Percentiles rank a stretch among this genome's conserved stretches.
These are phyloP conservation scores for Oreochromis mossambicus DNA, from an alignment of 2,797 vertebrate genomes.

Conservation along the genomic window DNA sequence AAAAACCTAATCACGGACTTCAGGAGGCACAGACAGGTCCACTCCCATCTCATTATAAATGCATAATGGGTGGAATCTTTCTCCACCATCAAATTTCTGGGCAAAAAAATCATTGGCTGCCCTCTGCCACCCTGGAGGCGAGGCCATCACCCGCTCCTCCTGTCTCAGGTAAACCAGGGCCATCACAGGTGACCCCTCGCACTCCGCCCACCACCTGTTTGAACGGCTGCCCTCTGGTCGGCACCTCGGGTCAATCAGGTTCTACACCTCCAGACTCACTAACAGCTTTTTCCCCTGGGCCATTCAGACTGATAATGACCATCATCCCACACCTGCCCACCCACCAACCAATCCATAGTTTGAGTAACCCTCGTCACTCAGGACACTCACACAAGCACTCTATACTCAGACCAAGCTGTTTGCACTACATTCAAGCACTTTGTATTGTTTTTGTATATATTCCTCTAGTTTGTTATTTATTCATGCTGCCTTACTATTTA, in stretches of 20 bases:
- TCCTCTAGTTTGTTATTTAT: background rate
- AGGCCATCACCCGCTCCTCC: background rate
- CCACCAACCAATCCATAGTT: background rate
- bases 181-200: background rate
- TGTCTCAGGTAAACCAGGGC: background rate
- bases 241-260: background rate
- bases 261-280: background rate
- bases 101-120: background rate
- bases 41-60: background rate
- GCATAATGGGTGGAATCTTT: background rate
- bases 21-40: background rate
- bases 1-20: background rate
- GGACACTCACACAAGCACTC: background rate
- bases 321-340: background rate
- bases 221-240: background rate
- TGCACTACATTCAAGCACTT: background rate
- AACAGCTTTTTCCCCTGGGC: background rate
- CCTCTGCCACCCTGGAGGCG: background rate
- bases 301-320: background rate
- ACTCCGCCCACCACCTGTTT: background rate
- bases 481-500: background rate
- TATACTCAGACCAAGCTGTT: background rate
- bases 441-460: background rate
- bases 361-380: background rate
- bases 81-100: background rate